These are phyloP conservation scores for Apostichopus japonicus DNA, from an alignment of 35 echinoderm and acorn worm genomes.

Conservation along the genomic window DNA sequence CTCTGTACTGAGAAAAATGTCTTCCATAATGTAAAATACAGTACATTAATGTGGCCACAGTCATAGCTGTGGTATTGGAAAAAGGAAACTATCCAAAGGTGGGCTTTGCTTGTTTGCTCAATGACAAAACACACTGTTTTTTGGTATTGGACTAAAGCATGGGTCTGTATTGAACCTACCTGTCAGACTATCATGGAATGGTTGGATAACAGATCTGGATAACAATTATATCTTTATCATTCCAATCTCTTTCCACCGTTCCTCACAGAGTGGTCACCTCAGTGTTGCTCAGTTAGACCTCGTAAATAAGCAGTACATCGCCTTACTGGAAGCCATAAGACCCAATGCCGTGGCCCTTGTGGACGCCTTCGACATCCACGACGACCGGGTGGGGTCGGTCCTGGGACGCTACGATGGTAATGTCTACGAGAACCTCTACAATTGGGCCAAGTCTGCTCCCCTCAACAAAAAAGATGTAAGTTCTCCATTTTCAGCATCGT, in stretches of 20 bases:
- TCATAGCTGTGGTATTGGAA: no score
- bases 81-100: no score
- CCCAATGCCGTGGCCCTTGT: conserved; percentile 91
- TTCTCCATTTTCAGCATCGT: neutral
- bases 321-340: conserved; percentile 63
- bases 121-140: no score
- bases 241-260: neutral
- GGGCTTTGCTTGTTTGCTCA: no score
- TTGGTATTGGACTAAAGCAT: no score
- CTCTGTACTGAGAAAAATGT: no score
- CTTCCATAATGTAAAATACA: no score
- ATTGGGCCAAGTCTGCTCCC: conserved; percentile 91
- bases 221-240: neutral
- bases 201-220: no score
- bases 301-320: conserved; percentile 57
- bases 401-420: conserved; percentile 97
- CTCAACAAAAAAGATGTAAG: conserved; percentile 94
- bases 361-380: conserved; percentile 90
- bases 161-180: no score
- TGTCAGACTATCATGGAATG: no score
- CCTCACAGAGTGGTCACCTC: conserved; percentile 85
- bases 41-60: no score
- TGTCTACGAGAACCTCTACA: conserved; percentile 94
- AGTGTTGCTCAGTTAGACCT: conserved; percentile 73
- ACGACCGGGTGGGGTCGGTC: conserved; percentile 71